Conservation (phyloP, 1,140 invertebrate species). For the Hesperophylax magnus region DNA sequence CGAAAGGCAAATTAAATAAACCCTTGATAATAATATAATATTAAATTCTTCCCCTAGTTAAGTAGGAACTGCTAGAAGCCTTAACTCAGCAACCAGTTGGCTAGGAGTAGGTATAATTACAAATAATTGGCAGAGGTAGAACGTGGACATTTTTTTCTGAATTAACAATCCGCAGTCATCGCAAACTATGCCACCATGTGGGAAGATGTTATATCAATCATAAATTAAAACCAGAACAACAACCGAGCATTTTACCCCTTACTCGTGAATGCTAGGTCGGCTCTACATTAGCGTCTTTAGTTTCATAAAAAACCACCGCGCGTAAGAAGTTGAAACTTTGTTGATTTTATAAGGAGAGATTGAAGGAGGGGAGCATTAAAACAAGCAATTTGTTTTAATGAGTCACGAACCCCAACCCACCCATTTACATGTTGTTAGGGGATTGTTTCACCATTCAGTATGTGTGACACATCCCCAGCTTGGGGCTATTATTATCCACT, state of each 20-base stretch:
- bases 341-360: constrained; percentile 53
- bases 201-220: constrained; percentile 1
- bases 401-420: constrained; percentile 52
- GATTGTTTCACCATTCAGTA: constrained; percentile 23
- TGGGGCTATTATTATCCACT: constrained; percentile 37
- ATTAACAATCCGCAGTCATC: background rate
- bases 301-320: constrained; percentile 17
- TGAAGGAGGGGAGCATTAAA: constrained; percentile 53
- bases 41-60: no score
- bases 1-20: no score
- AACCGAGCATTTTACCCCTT: background rate
- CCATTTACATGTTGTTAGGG: constrained; percentile 35
- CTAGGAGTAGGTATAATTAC: background rate
- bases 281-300: constrained; percentile 9
- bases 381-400: constrained; percentile 58
- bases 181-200: background rate
- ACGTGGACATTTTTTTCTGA: background rate
- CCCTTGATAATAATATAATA: no score
- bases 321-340: constrained; percentile 34
- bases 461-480: constrained; percentile 38
- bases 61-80: no score
- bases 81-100: no score
- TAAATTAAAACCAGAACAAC: constrained; percentile 27
- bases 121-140: constrained; percentile 4
- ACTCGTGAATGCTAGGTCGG: background rate